These are phyloP conservation scores for Hiodon alosoides DNA, from an alignment of 2,113 vertebrate species.

Conservation along the genomic window DNA sequence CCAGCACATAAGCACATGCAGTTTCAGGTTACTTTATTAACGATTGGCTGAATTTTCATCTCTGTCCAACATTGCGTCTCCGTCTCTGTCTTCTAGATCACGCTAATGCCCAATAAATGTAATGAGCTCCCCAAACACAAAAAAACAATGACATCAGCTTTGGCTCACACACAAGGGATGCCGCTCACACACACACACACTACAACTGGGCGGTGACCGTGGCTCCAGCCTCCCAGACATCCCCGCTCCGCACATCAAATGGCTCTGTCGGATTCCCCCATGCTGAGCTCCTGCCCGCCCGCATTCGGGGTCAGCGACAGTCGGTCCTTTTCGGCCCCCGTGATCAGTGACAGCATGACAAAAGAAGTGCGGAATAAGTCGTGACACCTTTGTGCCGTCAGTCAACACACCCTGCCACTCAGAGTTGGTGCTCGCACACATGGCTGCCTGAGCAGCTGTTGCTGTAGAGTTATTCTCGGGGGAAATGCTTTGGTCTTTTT, in stretches of 20 bases:
- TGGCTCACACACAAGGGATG: neutral
- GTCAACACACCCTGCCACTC: slow-evolving; percentile 32
- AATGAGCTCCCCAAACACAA: too few species aligned
- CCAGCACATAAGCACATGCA: too few species aligned
- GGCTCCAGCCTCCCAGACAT: neutral
- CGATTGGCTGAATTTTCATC: too few species aligned
- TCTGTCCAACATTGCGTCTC: too few species aligned
- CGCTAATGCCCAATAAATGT: too few species aligned
- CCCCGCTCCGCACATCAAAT: neutral
- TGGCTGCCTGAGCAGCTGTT: neutral
- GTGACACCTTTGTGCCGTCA: slow-evolving; percentile 41
- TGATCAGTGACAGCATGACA: slow-evolving; percentile 33
- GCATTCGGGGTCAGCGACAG: slow-evolving; percentile 35
- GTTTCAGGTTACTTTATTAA: too few species aligned
- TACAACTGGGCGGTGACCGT: neutral
- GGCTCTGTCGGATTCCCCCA: neutral
- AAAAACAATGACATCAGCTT: neutral
- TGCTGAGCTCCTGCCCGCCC: neutral
- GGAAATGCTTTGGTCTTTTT: neutral
- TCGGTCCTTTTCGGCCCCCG: slow-evolving; percentile 7
- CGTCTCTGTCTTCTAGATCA: too few species aligned
- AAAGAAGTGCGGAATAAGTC: slow-evolving; percentile 39
- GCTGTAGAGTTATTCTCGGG: neutral
- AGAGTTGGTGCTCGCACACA: slow-evolving; percentile 8
- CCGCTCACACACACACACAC: neutral